Conservation (phyloP, 1,140 invertebrate genomes). For the Bilobella aurantiaca region DNA sequence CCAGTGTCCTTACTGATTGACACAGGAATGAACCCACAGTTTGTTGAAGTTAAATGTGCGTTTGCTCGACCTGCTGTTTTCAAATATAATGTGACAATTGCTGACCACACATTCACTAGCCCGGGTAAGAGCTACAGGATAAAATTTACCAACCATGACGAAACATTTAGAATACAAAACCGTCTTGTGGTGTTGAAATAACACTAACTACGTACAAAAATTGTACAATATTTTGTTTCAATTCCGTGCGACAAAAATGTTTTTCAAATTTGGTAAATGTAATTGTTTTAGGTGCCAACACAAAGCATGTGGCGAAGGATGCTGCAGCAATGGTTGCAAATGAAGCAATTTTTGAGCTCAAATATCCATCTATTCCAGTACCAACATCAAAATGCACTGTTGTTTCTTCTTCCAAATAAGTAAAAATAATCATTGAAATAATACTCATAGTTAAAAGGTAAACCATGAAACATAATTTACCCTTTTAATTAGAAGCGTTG, state of each 20-base stretch:
- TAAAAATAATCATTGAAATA: too few relatives aligned
- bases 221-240: too few relatives aligned
- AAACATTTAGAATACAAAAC: too few relatives aligned
- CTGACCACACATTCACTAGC: background rate
- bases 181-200: too few relatives aligned
- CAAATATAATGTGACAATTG: background rate
- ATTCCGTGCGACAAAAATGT: too few relatives aligned
- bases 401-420: too few relatives aligned
- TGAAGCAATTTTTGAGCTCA: background rate
- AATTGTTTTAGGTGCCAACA: background rate
- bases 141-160: too few relatives aligned
- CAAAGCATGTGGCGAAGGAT: background rate
- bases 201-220: too few relatives aligned
- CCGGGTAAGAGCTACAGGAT: background rate
- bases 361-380: background rate
- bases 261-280: background rate
- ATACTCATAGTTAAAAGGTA: too few relatives aligned
- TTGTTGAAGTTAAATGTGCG: background rate
- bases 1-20: background rate
- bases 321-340: background rate
- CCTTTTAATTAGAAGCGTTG: too few relatives aligned
- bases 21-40: background rate
- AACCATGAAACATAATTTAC: too few relatives aligned
- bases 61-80: background rate
- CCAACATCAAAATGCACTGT: background rate